phyloP scores from a whole-genome alignment of 2,113 vertebrate species.

The Sialia sialis region DNA sequence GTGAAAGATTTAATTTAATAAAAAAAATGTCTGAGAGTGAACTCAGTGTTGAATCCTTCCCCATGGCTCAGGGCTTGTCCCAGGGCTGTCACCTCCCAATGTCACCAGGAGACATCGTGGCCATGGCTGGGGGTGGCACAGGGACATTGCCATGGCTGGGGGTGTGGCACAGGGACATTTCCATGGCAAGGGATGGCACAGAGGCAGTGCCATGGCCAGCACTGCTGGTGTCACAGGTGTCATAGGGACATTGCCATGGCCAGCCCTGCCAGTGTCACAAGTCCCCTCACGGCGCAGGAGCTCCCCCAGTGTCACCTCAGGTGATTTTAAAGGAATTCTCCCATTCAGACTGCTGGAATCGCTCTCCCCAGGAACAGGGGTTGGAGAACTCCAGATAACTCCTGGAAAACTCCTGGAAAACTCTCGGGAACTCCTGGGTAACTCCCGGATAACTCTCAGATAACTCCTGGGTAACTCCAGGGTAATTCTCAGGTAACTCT shows the following conservation, averaged over 20 bases:
- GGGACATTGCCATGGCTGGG: accelerated
- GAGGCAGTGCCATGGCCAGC: no score
- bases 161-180: not conserved
- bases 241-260: not conserved
- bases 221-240: no score
- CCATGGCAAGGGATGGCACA: not conserved
- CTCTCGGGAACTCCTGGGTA: no score
- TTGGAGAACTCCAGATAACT: not conserved
- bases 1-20: not conserved
- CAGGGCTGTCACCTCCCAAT: not conserved
- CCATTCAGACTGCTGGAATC: not conserved
- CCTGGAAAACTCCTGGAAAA: no score
- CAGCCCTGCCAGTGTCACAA: not conserved
- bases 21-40: not conserved
- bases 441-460: no score
- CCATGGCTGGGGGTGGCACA: accelerated
- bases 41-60: not conserved
- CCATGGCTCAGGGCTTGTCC: not conserved
- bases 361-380: not conserved
- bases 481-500: no score
- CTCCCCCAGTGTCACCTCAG: not conserved
- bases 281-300: not conserved
- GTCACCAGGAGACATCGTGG: not conserved
- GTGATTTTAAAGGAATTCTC: not conserved
- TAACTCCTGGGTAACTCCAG: no score